Evolutionary conservation across 92 coral and sea anemone species (phyloP).

Genomic region (Siderastrea siderea): DNA sequence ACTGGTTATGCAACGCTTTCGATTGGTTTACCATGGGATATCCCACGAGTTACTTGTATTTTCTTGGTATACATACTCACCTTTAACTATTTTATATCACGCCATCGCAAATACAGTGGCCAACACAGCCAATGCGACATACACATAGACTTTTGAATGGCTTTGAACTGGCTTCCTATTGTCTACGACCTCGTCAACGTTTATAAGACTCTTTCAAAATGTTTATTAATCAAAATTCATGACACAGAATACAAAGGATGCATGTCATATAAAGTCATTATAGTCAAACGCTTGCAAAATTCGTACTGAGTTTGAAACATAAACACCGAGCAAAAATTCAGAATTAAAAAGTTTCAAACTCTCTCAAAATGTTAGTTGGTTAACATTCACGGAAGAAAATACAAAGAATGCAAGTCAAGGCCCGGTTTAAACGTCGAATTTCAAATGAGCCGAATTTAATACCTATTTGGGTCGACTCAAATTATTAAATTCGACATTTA

Average conservation of each 20-base stretch:
- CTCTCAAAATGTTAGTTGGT: conserved; percentile 16
- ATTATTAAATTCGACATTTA: too few species aligned
- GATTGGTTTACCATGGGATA: too few species aligned
- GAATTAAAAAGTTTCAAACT: neutral
- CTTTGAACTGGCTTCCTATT: neutral
- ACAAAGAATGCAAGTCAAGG: neutral
- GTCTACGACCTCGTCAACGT: neutral
- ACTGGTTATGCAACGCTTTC: too few species aligned
- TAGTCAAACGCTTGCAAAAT: conserved; percentile 19
- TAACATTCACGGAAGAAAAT: neutral
- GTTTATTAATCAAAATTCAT: neutral
- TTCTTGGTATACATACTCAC: too few species aligned
- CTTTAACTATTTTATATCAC: neutral
- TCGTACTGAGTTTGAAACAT: neutral
- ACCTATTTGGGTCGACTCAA: too few species aligned
- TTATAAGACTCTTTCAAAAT: neutral
- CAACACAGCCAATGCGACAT: neutral
- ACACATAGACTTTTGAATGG: neutral
- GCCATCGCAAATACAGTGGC: neutral
- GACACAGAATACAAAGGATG: neutral
- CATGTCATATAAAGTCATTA: neutral
- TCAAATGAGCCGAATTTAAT: too few species aligned
- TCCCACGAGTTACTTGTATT: too few species aligned
- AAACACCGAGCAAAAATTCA: neutral
- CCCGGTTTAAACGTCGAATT: too few species aligned